Evolutionary conservation across 2,113 vertebrate genomes (phyloP).

Genomic region (Emydura subglobosa): DNA sequence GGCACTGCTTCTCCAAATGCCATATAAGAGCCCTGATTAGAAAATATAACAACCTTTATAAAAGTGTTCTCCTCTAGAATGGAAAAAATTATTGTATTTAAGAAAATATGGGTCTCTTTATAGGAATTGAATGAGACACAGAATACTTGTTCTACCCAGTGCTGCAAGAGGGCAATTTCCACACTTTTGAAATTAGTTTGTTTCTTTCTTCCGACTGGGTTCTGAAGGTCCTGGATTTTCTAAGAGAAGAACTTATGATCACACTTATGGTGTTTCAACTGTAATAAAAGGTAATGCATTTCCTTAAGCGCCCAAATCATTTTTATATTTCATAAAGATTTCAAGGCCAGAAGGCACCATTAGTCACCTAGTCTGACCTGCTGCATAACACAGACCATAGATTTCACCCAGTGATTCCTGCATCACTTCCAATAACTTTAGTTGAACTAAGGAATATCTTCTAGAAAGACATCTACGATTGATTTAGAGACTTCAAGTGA

Average conservation of each 20-base stretch:
- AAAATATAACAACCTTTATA: background rate
- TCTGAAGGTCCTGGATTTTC: background rate
- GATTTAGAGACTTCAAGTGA: too few relatives aligned
- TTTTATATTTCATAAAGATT: background rate
- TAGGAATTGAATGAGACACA: background rate
- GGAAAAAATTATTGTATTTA: background rate
- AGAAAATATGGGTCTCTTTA: background rate
- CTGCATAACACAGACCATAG: background rate
- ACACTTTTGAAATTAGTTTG: background rate
- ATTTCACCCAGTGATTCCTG: too few relatives aligned
- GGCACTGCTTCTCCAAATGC: background rate
- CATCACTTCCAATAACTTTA: too few relatives aligned
- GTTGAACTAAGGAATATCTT: too few relatives aligned
- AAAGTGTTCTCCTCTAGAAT: background rate
- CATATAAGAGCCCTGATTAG: background rate
- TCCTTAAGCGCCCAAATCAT: background rate
- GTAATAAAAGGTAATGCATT: background rate
- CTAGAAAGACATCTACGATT: too few relatives aligned
- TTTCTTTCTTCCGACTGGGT: background rate
- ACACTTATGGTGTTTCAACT: background rate
- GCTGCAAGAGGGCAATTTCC: background rate
- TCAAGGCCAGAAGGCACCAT: background rate
- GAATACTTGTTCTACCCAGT: background rate
- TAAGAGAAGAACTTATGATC: background rate
- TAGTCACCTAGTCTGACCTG: background rate